Percentiles rank a stretch among this genome's conserved stretches.
These are phyloP conservation scores for Balaeniceps rex DNA, from an alignment of 2,113 vertebrate species.

Conservation along the genomic window DNA sequence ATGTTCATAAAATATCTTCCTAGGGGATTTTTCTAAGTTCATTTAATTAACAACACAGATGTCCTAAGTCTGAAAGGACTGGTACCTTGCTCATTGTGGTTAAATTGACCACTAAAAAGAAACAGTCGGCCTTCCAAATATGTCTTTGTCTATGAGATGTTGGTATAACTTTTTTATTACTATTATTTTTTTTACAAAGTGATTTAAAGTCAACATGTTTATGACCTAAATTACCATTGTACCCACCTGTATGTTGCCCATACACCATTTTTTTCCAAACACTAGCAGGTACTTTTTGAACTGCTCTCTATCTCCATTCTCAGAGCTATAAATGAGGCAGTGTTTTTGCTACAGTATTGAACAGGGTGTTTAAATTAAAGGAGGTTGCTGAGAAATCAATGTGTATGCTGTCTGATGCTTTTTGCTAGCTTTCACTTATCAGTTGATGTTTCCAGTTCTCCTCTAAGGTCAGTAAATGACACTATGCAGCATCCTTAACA, in stretches of 20 bases:
- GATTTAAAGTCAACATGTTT: background rate
- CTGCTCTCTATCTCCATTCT: background rate
- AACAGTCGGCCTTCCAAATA: background rate
- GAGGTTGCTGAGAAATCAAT: background rate
- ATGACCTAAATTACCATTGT: background rate
- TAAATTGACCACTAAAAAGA: background rate
- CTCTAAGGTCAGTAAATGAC: background rate
- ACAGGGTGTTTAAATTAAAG: background rate
- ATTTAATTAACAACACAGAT: background rate
- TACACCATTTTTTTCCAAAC: background rate
- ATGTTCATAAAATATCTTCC: background rate
- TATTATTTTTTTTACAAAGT: background rate
- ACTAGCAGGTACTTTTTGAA: background rate
- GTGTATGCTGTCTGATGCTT: background rate
- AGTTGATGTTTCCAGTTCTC: background rate
- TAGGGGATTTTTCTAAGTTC: background rate
- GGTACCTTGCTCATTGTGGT: background rate
- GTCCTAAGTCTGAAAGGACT: background rate
- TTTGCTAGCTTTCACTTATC: conserved; percentile 15
- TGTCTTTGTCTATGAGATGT: background rate
- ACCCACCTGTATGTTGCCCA: background rate
- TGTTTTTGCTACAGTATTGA: background rate
- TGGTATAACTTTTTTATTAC: background rate
- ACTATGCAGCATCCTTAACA: background rate
- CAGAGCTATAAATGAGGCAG: background rate